Base-by-base conservation (phyloP, 2,113 vertebrate genomes). In the Canis aureus region DNA sequence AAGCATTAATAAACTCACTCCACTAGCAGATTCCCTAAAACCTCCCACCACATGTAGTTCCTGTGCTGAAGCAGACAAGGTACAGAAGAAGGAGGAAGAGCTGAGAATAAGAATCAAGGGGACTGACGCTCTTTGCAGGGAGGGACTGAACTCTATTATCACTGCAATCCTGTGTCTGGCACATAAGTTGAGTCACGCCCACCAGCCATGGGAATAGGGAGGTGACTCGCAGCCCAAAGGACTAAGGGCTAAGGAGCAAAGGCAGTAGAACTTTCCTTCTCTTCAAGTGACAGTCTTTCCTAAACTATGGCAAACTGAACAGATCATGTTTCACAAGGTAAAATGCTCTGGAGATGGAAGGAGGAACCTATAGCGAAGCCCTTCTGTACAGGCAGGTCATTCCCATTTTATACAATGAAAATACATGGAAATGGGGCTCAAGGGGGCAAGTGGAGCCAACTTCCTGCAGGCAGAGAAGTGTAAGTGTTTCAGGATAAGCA, bases 241-340 rank as follows among this genome's bases (percentile, higher is more conserved):
- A 51, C 59, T 53, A 43, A 25, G 1, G 60, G 35, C 29, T 27
- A 2, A 11, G n/a, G 38, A 38, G 71, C 20, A 8, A 9, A 57
- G 23, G 27, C 1, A 0, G 20, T 0, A 6, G 25, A 6, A 16
- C 8, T 16, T 17, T 35, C 23, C 15, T 60, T 83, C n/a, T 66
- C 67, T 43, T 25, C 49, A 27, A 66, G 67, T 49, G 23, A 83
- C 23, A 71, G 8, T 20, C 32, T 55, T 49, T 60, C 78, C 78
- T 69, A 20, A 71, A 71, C 13, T 5, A n/a, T 0, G 38, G 59
- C 38, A 74, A 66, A 81, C 43, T 32, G 57, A 11, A 80, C 4
- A 60, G 17, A 67, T 73, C 53, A 8, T 9, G 8, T 8, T 23
- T 15, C 60, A 80, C 29, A 59, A 51, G 59, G 35, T 32, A 23